Evolutionary conservation across 2,888 invertebrate genomes (phyloP), one percentile per base, ranked within the genome.

Genomic region (Stomorhina lunata): DNA sequence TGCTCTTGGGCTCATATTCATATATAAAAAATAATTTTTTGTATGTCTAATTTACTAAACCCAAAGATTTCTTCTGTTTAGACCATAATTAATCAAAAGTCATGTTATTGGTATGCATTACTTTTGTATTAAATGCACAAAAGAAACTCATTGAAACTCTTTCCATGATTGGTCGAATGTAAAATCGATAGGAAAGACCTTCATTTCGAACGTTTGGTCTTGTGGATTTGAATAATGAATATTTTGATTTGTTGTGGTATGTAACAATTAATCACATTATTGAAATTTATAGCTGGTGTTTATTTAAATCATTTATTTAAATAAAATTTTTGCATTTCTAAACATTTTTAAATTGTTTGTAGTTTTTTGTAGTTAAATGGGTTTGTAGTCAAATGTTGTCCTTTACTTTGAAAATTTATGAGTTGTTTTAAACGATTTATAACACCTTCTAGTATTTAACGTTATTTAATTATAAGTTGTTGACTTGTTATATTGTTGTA

Each of bases 211-310:
- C 27, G 4, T 43, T 59, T 61, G n/a, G n/a, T n/a, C n/a, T n/a
- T n/a, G 15, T 22, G 27, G 17, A 78, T 34, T 71, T 48, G 27
- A 71, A 78, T 65, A 71, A 78, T 77, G 53, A 53, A 43, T 53
- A 69, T 55, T 71, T 78, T 71, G 15, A 71, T 65, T 55, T 71
- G 45, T 57, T 71, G 20, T 57, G 29, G 48, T 65, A 12, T 63
- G 25, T 27, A 43, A 50, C 71, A 61, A 81, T 81, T 81, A 81
- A 81, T 81, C 71, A 81, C 71, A 71, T 34, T 59, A 76, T 71
- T 65, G 50, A 50, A 76, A 76, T 81, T 81, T 81, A 71, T 71
- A 29, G 63, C 63, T 45, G 15, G 50, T 34, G 9, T 57, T 50
- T 48, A 48, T 57, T 29, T 48, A 29, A 71, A 66, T 66, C 5